Percentiles rank a stretch among this genome's conserved stretches.
Evolutionary conservation across 2,797 vertebrate species (phyloP).

Genomic region (Decapterus maruadsi): DNA sequence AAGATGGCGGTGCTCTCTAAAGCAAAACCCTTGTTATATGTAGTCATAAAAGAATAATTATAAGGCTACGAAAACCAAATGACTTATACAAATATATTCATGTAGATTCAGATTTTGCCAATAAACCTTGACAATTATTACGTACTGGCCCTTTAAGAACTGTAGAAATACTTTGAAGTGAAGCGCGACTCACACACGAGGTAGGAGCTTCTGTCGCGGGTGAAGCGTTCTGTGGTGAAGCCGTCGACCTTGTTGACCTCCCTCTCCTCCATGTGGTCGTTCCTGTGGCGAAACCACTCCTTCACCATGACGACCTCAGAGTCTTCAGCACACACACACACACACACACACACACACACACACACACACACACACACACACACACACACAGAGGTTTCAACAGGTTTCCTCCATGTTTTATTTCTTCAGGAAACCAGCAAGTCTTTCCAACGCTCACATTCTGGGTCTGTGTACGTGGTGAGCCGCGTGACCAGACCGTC

Average conservation of each 20-base stretch:
- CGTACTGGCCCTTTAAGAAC: no score
- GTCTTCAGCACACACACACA: constrained; percentile 74
- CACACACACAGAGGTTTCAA: neutral
- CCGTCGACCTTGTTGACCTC: constrained; percentile 79
- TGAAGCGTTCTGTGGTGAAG: constrained; percentile 86
- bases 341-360: constrained; percentile 13
- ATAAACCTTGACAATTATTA: no score
- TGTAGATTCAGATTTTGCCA: no score
- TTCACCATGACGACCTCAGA: constrained; percentile 79
- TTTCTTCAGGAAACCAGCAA: neutral
- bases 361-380: constrained; percentile 19
- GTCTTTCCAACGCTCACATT: constrained; percentile 82
- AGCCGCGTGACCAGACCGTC: constrained; percentile 88
- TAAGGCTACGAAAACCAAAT: no score
- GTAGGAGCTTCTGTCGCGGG: constrained; percentile 71
- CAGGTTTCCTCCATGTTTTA: neutral
- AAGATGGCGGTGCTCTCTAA: no score
- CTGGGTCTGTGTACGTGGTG: constrained; percentile 84
- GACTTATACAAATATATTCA: no score
- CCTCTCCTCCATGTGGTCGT: constrained; percentile 86
- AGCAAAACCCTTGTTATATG: no score
- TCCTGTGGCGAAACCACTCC: constrained; percentile 89
- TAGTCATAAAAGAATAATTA: no score
- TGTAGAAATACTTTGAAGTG: no score
- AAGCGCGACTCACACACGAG: constrained; percentile 84